Conservation (phyloP, 2,797 vertebrate species). For the Anguilla obscura region DNA sequence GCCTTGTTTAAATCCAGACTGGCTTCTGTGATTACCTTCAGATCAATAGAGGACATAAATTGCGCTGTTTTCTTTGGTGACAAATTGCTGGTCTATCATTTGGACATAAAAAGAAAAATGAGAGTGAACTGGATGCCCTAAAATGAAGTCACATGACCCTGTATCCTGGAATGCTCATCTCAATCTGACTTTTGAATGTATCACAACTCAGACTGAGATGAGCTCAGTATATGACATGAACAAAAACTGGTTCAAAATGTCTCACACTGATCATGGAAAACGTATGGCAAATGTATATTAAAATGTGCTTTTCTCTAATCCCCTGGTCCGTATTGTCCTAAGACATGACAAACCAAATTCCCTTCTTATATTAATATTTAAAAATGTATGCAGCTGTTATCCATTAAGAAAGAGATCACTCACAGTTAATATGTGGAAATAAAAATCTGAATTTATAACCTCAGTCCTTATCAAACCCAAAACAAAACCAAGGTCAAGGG, state of each 20-base stretch:
- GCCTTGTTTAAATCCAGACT: constrained; percentile 9
- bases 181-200: not conserved
- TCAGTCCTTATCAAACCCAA: not conserved
- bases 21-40: not conserved
- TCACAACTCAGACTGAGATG: not conserved
- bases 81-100: constrained; percentile 18
- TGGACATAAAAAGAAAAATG: constrained; percentile 4
- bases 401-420: not conserved
- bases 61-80: not conserved
- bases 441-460: not conserved
- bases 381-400: not conserved
- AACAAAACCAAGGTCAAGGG: not conserved
- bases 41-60: constrained; percentile 26
- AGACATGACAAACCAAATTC: too few species aligned
- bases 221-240: not conserved
- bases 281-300: constrained; percentile 38
- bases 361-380: not conserved
- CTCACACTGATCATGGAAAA: constrained; percentile 37
- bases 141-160: not conserved
- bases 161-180: not conserved
- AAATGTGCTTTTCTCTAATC: constrained; percentile 29
- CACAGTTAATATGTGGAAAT: not conserved
- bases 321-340: constrained; percentile 8
- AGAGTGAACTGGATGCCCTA: not conserved
- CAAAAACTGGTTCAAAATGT: not conserved